Percentiles rank a stretch among this genome's conserved stretches.
phyloP scores from a whole-genome alignment of 2,888 invertebrate genomes.

The Metallyticus violacea region DNA sequence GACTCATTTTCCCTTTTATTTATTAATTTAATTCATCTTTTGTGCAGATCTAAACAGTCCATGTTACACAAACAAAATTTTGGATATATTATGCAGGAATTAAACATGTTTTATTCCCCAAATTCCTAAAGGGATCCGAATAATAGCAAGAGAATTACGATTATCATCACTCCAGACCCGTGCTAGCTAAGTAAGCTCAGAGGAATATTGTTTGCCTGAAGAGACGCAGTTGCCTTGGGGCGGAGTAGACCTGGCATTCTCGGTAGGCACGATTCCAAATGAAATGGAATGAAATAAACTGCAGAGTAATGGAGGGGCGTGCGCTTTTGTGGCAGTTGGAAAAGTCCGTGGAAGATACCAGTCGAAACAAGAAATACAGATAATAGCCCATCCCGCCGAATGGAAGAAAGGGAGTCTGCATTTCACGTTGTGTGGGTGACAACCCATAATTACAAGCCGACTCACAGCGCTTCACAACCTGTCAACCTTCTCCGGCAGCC shows the following conservation, averaged over 20 bases:
- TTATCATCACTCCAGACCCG: no score
- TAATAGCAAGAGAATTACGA: no score
- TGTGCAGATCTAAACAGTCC: no score
- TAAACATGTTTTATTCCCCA: no score
- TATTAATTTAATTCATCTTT: no score
- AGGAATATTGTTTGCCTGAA: background rate
- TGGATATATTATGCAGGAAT: no score
- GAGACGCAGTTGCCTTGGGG: background rate
- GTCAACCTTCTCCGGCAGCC: background rate
- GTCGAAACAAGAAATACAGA: slow-evolving; percentile 22
- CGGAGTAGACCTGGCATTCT: slow-evolving; percentile 18
- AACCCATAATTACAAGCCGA: slow-evolving; percentile 29
- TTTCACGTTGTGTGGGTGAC: slow-evolving; percentile 32
- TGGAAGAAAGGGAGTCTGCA: slow-evolving; percentile 19
- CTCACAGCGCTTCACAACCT: background rate
- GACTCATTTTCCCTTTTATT: no score
- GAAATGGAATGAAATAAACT: slow-evolving; percentile 31
- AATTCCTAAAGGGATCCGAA: no score
- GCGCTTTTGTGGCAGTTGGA: slow-evolving; percentile 1
- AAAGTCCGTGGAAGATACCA: background rate
- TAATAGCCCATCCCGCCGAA: slow-evolving; percentile 22
- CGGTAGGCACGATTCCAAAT: slow-evolving; percentile 11
- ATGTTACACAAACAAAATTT: no score
- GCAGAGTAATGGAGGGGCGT: slow-evolving; percentile 21
- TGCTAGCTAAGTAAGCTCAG: no score